Conservation (phyloP, 2,113 vertebrate species). For the Mionectes macconnelli region DNA sequence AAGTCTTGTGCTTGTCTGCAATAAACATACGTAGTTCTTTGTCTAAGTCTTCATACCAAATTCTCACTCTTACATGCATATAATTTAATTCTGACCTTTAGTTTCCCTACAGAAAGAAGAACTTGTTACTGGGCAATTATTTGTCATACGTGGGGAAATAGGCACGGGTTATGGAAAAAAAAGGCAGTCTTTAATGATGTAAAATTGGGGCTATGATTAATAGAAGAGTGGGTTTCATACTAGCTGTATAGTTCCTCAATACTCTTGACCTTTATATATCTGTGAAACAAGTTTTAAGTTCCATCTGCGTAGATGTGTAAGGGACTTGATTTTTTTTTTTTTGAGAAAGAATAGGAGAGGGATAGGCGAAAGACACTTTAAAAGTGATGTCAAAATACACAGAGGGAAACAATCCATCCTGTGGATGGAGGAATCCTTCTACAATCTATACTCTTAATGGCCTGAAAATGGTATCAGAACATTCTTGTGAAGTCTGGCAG, state of each 20-base stretch:
- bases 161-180: background rate
- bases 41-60: background rate
- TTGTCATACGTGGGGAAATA: background rate
- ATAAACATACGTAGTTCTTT: fast-evolving
- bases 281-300: background rate
- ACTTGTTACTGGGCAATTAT: background rate
- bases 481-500: background rate
- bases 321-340: background rate
- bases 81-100: background rate
- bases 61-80: background rate
- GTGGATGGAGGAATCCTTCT: background rate
- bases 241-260: background rate
- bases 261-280: background rate
- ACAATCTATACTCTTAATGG: background rate
- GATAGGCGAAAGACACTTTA: background rate
- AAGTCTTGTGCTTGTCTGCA: background rate
- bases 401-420: background rate
- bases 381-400: background rate
- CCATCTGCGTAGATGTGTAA: background rate
- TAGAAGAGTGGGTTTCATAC: background rate
- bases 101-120: background rate
- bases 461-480: background rate
- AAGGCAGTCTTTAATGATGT: background rate
- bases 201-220: background rate
- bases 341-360: background rate